Base-by-base conservation (phyloP, 1,140 invertebrate genomes). In the Tetragnatha versicolor region DNA sequence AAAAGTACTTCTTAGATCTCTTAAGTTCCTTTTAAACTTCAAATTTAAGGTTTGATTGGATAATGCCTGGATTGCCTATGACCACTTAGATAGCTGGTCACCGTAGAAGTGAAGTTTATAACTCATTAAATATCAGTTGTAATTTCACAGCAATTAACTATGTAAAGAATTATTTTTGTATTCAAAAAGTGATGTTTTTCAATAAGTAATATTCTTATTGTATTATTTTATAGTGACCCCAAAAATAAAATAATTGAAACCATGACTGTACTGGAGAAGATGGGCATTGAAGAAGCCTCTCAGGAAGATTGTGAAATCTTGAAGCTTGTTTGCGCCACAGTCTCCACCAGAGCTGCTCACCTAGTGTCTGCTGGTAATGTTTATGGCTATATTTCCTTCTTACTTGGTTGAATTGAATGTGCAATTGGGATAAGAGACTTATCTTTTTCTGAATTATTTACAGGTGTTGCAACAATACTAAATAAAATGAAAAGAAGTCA, bases 301-400 rank as follows among this genome's bases (percentile, higher is more conserved):
- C 93, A 96, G 79, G 91, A 94, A 81, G 96, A 98, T 85, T 97
- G 94, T 86, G 90, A 91, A 65, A 94, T 93, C 81, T 90, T 97
- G 2, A 90, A 93, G 68, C 94, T 94, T 86, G 92, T 98, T 49
- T 99, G 98, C 86, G 92, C 95, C 82, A 89, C 93, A 58, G 92
- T 99, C 3, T 96, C 95, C 29, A 89, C 91, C 66, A 89, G 98
- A 81, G 97, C 98, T 3, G 97, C 97, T 3, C 92, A 95, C 86
- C 86, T 99, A 14, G 93, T 94, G 17, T 94, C 95, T 12, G 94
- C 96, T 65, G 79, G 79, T 80, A 80, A 51, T n/a, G 37, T 61
- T 27, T 25, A 2, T 22, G 0, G 22, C 22, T 20, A 63, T 35
- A n/a, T 29, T 45, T 9, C n/a, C 22, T 45, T 42, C 35, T 45